Conservation (phyloP, 2,797 vertebrate species). For the Dallia pectoralis region DNA sequence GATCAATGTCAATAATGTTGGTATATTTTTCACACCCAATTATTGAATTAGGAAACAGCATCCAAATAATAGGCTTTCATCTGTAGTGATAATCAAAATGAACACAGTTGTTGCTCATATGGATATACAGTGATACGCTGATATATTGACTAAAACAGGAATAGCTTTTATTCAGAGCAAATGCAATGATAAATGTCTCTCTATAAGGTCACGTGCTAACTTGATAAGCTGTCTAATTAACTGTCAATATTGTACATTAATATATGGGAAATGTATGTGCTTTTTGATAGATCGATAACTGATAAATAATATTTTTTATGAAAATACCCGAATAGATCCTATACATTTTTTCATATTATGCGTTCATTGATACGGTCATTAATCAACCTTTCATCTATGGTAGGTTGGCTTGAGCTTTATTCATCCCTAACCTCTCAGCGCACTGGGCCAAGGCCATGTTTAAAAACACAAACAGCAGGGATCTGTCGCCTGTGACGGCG, state of each 20-base stretch:
- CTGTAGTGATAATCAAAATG: not conserved
- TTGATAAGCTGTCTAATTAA: not conserved
- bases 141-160: not conserved
- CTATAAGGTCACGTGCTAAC: not conserved
- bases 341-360: not conserved
- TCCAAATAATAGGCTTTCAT: not conserved
- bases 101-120: not conserved
- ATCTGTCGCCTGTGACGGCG: conserved; percentile 63
- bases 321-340: not conserved
- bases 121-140: not conserved
- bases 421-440: conserved; percentile 43
- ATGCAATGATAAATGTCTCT: not conserved
- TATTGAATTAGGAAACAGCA: not conserved
- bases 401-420: conserved; percentile 33
- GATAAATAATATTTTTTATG: not conserved
- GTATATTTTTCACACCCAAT: not conserved
- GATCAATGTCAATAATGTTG: not conserved
- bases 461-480: conserved; percentile 75
- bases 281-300: not conserved
- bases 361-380: not conserved
- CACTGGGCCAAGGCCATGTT: conserved; percentile 61
- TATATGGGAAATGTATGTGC: not conserved
- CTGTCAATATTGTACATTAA: not conserved
- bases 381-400: conserved; percentile 14
- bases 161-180: not conserved